Conservation (phyloP, 1,140 invertebrate genomes). For the Heliconius hewitsoni region DNA sequence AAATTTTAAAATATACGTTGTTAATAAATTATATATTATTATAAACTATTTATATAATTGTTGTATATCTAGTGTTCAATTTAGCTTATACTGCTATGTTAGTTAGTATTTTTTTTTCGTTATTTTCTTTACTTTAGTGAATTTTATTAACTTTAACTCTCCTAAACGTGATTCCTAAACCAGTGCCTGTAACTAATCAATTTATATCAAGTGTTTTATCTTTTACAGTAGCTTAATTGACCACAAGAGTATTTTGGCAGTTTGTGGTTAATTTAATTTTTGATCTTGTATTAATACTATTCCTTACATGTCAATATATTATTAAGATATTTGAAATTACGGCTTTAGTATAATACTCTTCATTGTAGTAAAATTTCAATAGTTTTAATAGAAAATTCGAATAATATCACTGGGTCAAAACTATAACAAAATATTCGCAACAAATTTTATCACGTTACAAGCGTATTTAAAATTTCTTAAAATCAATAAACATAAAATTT, state of each 20-base stretch:
- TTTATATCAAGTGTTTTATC: slow-evolving; percentile 30
- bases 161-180: slow-evolving; percentile 35
- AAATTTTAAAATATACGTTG: background rate
- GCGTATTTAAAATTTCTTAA: slow-evolving; percentile 46
- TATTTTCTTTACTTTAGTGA: slow-evolving; percentile 11
- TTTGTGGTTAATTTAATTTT: slow-evolving; percentile 33
- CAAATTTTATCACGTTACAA: slow-evolving; percentile 49
- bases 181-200: slow-evolving; percentile 32
- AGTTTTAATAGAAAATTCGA: slow-evolving; percentile 18
- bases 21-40: background rate
- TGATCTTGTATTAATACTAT: background rate
- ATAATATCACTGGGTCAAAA: slow-evolving; percentile 18
- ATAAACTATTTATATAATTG: slow-evolving; percentile 13
- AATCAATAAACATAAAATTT: slow-evolving; percentile 27
- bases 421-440: slow-evolving; percentile 41
- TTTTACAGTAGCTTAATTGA: slow-evolving; percentile 36
- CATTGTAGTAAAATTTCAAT: background rate
- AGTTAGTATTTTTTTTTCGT: slow-evolving; percentile 17
- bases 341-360: background rate
- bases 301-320: background rate
- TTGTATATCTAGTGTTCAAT: slow-evolving; percentile 10
- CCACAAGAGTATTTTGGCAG: slow-evolving; percentile 39
- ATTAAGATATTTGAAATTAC: slow-evolving; percentile 6
- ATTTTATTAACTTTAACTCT: slow-evolving; percentile 18
- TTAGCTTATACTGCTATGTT: slow-evolving; percentile 5